A percentile compares a stretch with the other conserved stretches of the same genome.
Conservation (phyloP, 2,797 vertebrate species). For the Lophius americanus region DNA sequence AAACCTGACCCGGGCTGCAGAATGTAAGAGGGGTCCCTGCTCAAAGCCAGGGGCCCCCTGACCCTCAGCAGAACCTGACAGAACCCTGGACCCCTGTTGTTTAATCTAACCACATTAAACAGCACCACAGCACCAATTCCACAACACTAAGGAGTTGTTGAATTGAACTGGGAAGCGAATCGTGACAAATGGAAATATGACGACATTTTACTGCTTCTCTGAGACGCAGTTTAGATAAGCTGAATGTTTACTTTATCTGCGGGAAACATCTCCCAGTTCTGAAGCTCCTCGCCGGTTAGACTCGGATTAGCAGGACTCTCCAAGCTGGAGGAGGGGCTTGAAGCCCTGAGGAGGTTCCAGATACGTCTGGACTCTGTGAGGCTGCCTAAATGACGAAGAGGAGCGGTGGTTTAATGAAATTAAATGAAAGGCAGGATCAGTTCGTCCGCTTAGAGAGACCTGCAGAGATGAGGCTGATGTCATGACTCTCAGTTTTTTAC, state of each 20-base stretch:
- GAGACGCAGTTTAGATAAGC: conserved; percentile 54
- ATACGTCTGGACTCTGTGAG: conserved; percentile 62
- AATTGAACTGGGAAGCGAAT: conserved; percentile 76
- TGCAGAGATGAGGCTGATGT: conserved; percentile 21
- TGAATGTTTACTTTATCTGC: conserved; percentile 46
- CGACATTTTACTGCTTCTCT: conserved; percentile 60
- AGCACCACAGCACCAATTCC: conserved; percentile 42
- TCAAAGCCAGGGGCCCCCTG: conserved; percentile 54
- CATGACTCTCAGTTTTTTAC: conserved; percentile 3
- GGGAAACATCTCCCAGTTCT: conserved; percentile 25
- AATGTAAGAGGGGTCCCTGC: conserved; percentile 61
- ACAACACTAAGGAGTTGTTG: conserved; percentile 59
- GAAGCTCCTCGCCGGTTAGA: conserved; percentile 56
- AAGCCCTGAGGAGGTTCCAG: conserved; percentile 55
- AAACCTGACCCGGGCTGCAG: conserved; percentile 73
- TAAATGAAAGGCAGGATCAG: conserved; percentile 40
- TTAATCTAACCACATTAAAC: conserved; percentile 62
- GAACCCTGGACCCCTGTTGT: conserved; percentile 55
- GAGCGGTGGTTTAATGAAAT: conserved; percentile 62
- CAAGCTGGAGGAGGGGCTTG: conserved; percentile 49
- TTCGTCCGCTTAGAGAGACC: conserved; percentile 22
- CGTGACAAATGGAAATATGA: conserved; percentile 69
- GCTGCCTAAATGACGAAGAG: conserved; percentile 51
- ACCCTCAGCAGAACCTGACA: conserved; percentile 60
- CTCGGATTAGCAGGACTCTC: conserved; percentile 49